Evolutionary conservation across 1,140 invertebrate species (phyloP).

Genomic region (Ostrea edulis): DNA sequence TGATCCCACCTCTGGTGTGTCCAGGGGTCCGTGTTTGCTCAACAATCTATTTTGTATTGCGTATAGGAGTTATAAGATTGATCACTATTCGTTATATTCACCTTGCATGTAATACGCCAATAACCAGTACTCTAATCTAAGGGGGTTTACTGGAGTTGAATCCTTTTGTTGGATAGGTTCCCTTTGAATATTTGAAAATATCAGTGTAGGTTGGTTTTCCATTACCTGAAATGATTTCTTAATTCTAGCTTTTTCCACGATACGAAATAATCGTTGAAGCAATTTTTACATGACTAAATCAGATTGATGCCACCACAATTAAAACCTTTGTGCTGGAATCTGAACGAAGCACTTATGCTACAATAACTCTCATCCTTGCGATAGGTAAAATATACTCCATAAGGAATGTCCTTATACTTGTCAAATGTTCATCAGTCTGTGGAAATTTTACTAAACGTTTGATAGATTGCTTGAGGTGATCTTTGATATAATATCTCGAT

Average conservation of each 20-base stretch:
- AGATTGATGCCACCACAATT: slow-evolving; percentile 34
- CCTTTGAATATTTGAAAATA: background rate
- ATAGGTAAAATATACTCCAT: slow-evolving; percentile 6
- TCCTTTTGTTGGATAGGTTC: background rate
- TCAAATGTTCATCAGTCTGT: background rate
- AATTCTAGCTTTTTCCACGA: background rate
- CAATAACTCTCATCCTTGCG: slow-evolving; percentile 8
- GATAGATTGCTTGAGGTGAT: background rate
- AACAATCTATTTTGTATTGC: no score
- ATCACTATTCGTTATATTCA: no score
- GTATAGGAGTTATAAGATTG: no score
- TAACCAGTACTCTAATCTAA: slow-evolving; percentile 1
- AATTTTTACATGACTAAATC: background rate
- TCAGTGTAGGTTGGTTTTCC: background rate
- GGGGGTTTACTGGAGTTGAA: slow-evolving; percentile 27
- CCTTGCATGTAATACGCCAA: slow-evolving; percentile 40
- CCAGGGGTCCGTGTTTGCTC: no score
- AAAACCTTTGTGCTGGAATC: slow-evolving; percentile 12
- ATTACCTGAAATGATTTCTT: background rate
- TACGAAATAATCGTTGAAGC: background rate
- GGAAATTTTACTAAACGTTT: background rate
- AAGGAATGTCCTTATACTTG: background rate
- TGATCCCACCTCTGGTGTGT: no score
- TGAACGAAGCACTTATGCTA: background rate
- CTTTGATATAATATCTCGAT: slow-evolving; percentile 17